Evolutionary conservation across 1,140 invertebrate species (phyloP).

Genomic region (Cotesia typhae): DNA sequence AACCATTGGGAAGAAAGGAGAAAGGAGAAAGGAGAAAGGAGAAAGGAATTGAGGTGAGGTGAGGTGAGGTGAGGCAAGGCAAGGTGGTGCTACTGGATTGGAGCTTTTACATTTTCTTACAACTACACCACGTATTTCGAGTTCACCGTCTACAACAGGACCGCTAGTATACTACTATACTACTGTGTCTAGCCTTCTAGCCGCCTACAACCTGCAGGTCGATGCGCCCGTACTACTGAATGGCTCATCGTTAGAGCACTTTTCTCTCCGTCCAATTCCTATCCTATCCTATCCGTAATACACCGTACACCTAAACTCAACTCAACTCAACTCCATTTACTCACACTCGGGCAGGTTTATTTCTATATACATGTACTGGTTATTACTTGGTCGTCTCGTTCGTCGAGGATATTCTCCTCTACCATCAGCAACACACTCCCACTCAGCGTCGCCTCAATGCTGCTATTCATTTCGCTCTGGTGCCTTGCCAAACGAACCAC

Average conservation of each 20-base stretch:
- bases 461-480: constrained; percentile 41
- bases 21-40: too few species aligned
- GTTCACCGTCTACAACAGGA: constrained; percentile 26
- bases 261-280: constrained; percentile 36
- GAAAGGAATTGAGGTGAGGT: too few species aligned
- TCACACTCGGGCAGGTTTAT: not conserved
- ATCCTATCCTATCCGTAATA: not conserved
- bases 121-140: constrained; percentile 34
- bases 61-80: too few species aligned
- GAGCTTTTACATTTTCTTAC: constrained; percentile 34
- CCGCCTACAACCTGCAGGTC: constrained; percentile 39
- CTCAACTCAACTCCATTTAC: constrained; percentile 1
- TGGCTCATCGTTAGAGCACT: constrained; percentile 48
- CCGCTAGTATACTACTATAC: constrained; percentile 39
- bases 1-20: too few species aligned
- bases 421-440: constrained; percentile 20
- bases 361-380: not conserved
- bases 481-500: constrained; percentile 38
- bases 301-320: not conserved
- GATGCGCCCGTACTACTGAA: constrained; percentile 40
- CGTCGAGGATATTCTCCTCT: constrained; percentile 16
- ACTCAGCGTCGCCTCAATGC: constrained; percentile 36
- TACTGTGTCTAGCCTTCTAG: not conserved
- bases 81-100: not conserved
- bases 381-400: constrained; percentile 13